Base-by-base conservation (phyloP, 2,888 invertebrate genomes). In the Automeris io region DNA sequence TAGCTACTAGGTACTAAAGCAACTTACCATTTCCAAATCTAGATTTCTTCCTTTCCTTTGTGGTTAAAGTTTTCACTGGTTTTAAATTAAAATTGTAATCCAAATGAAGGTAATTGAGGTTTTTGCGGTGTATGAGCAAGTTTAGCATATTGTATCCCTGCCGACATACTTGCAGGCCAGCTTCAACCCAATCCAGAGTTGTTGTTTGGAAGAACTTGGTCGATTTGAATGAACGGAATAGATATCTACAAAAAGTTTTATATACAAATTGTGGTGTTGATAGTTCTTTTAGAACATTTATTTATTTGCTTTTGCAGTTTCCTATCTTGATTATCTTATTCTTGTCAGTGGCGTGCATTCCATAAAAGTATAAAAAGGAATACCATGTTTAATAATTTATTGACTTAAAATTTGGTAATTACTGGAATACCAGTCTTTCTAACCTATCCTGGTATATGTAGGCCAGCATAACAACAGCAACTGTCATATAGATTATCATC, bases 131-230 rank as follows among this genome's bases (percentile, higher is more conserved):
- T 66, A 99, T 99, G 49, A 99, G 88, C 45, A 99, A 88, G 77
- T 99, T 99, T 47, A 99, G 86, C 99, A 99, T 99, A 78, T 99
- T 99, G 86, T 99, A 99, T 2, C 99, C 99, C 78, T 99, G 99
- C 0, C 99, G 90, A 71, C 99, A 99, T 1, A 98, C 96, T 87
- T 99, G 99, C 31, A 99, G 83, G 3, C 99, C 99, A 7, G 98
- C 98, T 81, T 99, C 99, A 2, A 99, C 99, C 99, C 99, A 99
- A 83, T 99, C 99, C 53, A 99, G 86, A 0, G 98, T 98, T 0
- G 99, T 99, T 0, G 97, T 97, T 91, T 99, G 99, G 90, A 99
- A 99, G 88, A 99, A 99, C 80, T 99, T 99, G 0, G 99, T 99
- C 0, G 98, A 96, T 79, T 99, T 99, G 86, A 99, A 99, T 0